phyloP scores from a whole-genome alignment of 2,888 invertebrate genomes.

The Lasioglossum lativentre region DNA sequence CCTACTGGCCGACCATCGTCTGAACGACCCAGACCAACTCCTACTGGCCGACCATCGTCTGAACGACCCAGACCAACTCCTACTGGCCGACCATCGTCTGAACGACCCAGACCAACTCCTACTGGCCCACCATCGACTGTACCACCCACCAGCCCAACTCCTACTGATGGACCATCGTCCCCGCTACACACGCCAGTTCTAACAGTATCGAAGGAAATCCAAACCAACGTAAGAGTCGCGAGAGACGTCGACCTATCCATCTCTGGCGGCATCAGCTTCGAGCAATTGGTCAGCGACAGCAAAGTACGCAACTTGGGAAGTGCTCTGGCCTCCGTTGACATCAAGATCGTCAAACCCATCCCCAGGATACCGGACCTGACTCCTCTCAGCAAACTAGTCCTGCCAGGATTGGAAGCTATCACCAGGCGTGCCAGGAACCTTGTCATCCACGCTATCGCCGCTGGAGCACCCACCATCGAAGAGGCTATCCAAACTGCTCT shows the following conservation, averaged over 20 bases:
- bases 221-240: background rate
- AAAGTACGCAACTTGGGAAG: background rate
- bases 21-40: no score
- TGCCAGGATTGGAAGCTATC: background rate
- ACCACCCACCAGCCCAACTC: no score
- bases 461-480: background rate
- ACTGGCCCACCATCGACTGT: no score
- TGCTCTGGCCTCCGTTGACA: background rate
- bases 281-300: no score
- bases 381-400: background rate
- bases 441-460: background rate
- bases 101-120: no score
- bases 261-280: background rate
- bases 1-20: no score
- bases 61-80: no score
- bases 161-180: no score
- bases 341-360: background rate
- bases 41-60: no score
- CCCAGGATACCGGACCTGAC: background rate
- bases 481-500: background rate
- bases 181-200: no score
- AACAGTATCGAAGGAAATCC: no score
- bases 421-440: background rate
- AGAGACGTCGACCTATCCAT: background rate
- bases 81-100: no score